These are phyloP conservation scores for Paraplagusia blochii DNA, from an alignment of 2,113 vertebrate species.

Conservation along the genomic window DNA sequence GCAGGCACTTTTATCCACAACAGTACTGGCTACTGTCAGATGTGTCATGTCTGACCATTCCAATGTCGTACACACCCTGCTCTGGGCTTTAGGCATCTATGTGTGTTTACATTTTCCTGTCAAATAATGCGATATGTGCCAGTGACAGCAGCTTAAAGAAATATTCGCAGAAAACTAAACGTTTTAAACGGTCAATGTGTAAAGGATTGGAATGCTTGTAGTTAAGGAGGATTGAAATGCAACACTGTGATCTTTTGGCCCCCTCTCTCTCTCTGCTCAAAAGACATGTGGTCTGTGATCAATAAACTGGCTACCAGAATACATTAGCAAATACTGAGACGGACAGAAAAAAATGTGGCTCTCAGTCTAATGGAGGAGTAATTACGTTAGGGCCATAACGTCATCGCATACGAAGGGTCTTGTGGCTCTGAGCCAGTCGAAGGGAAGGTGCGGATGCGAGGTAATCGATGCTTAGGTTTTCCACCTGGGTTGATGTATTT, in stretches of 20 bases:
- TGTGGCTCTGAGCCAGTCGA: conserved; percentile 24
- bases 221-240: not conserved
- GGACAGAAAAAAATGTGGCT: conserved; percentile 37
- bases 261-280: not conserved
- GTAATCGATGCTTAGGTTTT: conserved; percentile 17
- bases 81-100: too few relatives aligned
- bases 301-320: conserved; percentile 28
- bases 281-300: conserved; percentile 10
- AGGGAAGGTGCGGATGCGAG: conserved; percentile 16
- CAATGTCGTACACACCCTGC: too few relatives aligned
- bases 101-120: too few relatives aligned
- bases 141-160: too few relatives aligned
- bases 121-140: too few relatives aligned
- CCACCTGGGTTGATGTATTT: conserved; percentile 24
- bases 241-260: not conserved
- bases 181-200: too few relatives aligned
- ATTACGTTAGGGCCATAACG: conserved; percentile 34
- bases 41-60: too few relatives aligned
- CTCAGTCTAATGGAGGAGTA: conserved; percentile 42
- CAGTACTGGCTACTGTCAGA: too few relatives aligned
- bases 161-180: too few relatives aligned
- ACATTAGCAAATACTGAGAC: conserved; percentile 23
- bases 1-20: too few relatives aligned
- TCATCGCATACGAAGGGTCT: conserved; percentile 18
- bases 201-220: not conserved